A percentile compares a stretch with the other conserved stretches of the same genome.
phyloP scores from a whole-genome alignment of 2,113 vertebrate species.

The Psephotus haematonotus region DNA sequence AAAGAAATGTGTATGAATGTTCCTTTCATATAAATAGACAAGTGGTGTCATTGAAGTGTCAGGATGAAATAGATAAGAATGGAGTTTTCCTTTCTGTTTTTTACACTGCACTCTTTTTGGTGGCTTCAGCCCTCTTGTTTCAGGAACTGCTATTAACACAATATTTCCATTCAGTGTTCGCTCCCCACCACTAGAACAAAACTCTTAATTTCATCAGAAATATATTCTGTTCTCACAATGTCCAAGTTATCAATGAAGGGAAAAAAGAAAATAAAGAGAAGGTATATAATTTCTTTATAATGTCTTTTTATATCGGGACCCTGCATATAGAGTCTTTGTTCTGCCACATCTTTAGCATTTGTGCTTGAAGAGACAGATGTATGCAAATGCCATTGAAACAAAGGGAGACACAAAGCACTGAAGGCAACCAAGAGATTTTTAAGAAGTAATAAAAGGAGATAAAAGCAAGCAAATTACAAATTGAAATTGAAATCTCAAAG shows the following conservation, averaged over 20 bases:
- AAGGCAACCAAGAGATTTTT: neutral
- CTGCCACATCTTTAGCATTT: neutral
- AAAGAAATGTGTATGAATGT: rapidly evolving
- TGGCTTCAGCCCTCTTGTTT: neutral
- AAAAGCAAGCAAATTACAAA: neutral
- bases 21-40: neutral
- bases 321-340: neutral
- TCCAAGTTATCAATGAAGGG: neutral
- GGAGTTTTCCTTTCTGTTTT: neutral
- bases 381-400: neutral
- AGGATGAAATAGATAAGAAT: neutral
- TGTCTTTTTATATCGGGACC: neutral
- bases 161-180: neutral
- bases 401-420: neutral
- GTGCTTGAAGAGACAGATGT: neutral
- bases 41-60: neutral
- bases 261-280: neutral
- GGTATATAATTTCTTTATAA: neutral
- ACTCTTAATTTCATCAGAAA: neutral
- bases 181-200: neutral
- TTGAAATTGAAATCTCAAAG: neutral
- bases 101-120: neutral
- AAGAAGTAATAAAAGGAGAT: neutral
- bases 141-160: neutral
- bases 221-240: neutral